These are phyloP conservation scores for Saimiri boliviensis DNA, from an alignment of 2,113 vertebrate genomes.

Conservation along the genomic window DNA sequence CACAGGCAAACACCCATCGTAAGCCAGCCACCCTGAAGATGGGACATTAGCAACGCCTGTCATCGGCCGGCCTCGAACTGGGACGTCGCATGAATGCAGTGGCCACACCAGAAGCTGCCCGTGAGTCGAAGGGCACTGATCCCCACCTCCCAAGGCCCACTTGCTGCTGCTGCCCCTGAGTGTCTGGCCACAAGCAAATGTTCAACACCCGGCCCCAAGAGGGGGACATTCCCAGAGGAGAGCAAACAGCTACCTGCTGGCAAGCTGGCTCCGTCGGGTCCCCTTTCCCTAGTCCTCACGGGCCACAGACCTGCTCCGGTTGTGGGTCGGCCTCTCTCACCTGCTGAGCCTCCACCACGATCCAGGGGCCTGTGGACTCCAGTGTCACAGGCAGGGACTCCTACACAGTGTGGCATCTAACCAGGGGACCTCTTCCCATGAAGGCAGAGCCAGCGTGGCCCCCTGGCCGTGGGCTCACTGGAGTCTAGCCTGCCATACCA, in stretches of 20 bases:
- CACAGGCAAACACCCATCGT: no score
- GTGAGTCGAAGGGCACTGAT: background rate
- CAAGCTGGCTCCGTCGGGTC: accelerated
- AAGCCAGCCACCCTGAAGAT: no score
- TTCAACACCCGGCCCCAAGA: accelerated
- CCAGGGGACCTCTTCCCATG: background rate
- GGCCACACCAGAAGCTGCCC: background rate
- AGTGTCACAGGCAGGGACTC: accelerated
- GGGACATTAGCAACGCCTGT: background rate
- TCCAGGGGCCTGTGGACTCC: background rate
- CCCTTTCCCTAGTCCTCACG: background rate
- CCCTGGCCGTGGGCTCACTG: accelerated
- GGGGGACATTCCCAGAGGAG: accelerated
- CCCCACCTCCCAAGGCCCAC: no score
- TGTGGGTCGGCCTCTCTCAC: background rate
- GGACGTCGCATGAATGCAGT: background rate
- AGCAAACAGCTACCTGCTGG: background rate
- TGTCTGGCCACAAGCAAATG: background rate
- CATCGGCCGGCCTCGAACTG: background rate
- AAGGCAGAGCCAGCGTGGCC: accelerated
- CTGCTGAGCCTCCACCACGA: background rate
- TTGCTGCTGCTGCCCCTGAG: background rate
- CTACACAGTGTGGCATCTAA: accelerated
- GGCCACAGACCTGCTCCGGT: background rate
- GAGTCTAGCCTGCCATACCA: accelerated